These are phyloP conservation scores for Leucania comma DNA, from an alignment of 2,888 invertebrate species.

Conservation along the genomic window DNA sequence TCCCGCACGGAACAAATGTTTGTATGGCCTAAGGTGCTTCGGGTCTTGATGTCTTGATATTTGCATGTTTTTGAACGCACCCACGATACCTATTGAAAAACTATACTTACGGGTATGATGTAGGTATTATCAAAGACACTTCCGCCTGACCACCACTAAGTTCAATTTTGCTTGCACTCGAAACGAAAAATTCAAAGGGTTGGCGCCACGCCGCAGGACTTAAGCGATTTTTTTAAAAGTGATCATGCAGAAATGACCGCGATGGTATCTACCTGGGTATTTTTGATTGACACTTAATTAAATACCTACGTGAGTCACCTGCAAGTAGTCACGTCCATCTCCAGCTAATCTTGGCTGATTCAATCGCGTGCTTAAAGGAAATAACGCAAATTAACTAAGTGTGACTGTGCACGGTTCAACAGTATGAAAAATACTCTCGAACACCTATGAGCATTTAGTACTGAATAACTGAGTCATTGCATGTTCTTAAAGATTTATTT, in stretches of 20 bases:
- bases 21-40: no score
- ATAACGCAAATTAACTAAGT: conserved; percentile 26
- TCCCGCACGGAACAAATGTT: no score
- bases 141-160: no score
- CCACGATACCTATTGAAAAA: no score
- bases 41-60: no score
- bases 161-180: no score
- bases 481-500: conserved; percentile 36
- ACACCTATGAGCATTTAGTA: conserved; percentile 18
- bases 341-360: conserved; percentile 42
- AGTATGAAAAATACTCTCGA: conserved; percentile 28
- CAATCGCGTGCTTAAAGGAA: conserved; percentile 37
- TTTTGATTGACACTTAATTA: conserved; percentile 22
- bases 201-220: no score
- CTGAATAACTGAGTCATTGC: conserved; percentile 37
- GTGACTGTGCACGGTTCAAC: conserved; percentile 25
- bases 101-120: not conserved
- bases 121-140: no score
- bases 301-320: conserved; percentile 15
- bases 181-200: no score
- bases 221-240: no score
- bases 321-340: conserved; percentile 21
- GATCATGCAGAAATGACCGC: no score
- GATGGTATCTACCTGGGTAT: not conserved
- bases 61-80: no score